A percentile compares a stretch with the other conserved stretches of the same genome.
These are phyloP conservation scores for Lophura nycthemera DNA, from an alignment of 2,113 vertebrate genomes.

Conservation along the genomic window DNA sequence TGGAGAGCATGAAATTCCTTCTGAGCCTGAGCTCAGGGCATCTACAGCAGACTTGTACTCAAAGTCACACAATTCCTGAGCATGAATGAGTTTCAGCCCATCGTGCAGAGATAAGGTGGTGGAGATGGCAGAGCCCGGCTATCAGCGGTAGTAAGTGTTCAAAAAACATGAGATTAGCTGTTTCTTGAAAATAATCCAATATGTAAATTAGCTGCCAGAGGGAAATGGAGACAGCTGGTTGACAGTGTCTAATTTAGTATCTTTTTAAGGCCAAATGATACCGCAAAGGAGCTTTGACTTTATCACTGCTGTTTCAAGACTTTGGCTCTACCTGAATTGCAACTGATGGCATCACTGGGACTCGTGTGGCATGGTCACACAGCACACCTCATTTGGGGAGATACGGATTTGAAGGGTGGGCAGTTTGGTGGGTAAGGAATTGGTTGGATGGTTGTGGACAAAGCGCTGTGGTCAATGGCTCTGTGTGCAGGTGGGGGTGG, in stretches of 20 bases:
- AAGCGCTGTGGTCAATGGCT: no score
- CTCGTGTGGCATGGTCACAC: no score
- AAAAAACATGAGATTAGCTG: neutral
- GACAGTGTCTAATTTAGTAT: conserved; percentile 13
- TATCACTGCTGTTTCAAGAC: neutral
- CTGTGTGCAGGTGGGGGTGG: no score
- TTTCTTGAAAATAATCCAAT: conserved; percentile 16
- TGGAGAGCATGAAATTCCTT: neutral
- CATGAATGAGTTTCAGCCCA: neutral
- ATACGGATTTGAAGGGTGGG: no score
- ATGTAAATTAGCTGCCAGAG: conserved; percentile 14
- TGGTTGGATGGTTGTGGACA: no score
- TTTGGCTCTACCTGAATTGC: neutral
- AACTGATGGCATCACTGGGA: neutral
- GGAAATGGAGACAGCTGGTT: conserved; percentile 4
- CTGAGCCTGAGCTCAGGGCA: neutral
- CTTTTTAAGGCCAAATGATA: neutral
- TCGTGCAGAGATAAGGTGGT: rapidly evolving
- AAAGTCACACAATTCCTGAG: neutral
- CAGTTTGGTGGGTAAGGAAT: no score
- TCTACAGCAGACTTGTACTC: neutral
- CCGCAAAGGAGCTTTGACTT: neutral
- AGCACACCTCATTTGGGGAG: no score
- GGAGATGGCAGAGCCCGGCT: neutral
- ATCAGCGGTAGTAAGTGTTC: neutral